A percentile compares a stretch with the other conserved stretches of the same genome.
Conservation (phyloP, 2,888 invertebrate species). For the Encarsia formosa region DNA sequence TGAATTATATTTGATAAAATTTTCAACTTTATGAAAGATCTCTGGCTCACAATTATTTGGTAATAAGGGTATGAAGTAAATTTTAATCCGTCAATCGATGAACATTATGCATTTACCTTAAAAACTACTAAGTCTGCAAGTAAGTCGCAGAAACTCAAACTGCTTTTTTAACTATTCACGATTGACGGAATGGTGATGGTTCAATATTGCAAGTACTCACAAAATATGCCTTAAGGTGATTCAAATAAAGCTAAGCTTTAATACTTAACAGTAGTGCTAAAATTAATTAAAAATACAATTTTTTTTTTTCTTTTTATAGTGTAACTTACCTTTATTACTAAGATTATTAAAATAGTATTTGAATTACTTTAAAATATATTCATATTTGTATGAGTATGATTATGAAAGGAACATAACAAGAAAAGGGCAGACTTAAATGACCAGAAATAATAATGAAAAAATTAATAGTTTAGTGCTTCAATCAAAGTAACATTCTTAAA, state of each 20-base stretch:
- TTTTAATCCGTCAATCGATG: slow-evolving; percentile 26
- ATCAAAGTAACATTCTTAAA: slow-evolving; percentile 14
- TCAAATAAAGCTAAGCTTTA: slow-evolving; percentile 1
- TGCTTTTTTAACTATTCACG: slow-evolving; percentile 11
- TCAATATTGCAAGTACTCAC: slow-evolving; percentile 10
- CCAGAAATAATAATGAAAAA: slow-evolving; percentile 8
- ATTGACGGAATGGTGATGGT: slow-evolving; percentile 28
- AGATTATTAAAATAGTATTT: no score
- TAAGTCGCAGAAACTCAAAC: slow-evolving; percentile 25
- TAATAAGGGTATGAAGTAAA: slow-evolving; percentile 14
- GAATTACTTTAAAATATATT: no score
- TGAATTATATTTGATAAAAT: no score
- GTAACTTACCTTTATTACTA: no score
- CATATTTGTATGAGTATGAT: no score
- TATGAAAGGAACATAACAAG: no score
- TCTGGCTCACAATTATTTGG: no score
- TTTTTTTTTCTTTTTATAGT: no score
- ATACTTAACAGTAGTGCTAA: no score
- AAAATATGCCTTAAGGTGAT: slow-evolving; percentile 8
- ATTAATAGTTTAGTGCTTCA: slow-evolving; percentile 15
- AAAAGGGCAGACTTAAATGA: no score
- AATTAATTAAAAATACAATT: no score
- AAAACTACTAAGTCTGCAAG: slow-evolving; percentile 12
- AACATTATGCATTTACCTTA: slow-evolving; percentile 8
- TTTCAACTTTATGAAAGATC: no score